A percentile compares a stretch with the other conserved stretches of the same genome.
These are phyloP conservation scores for Neodontobutis hainanensis DNA, from an alignment of 2,113 vertebrate genomes.

Conservation along the genomic window DNA sequence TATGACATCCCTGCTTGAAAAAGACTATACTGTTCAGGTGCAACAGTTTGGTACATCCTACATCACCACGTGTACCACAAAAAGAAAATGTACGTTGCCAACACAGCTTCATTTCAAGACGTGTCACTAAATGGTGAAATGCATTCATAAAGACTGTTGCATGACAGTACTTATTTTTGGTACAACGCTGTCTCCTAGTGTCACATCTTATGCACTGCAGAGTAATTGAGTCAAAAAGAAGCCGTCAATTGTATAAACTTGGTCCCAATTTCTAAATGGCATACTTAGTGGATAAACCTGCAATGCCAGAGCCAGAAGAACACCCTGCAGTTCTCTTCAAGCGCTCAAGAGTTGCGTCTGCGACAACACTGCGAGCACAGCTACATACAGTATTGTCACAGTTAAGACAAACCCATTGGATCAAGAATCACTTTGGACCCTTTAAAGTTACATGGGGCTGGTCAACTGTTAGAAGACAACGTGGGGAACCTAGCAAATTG, in stretches of 20 bases:
- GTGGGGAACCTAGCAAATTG: no score
- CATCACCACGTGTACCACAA: slow-evolving; percentile 8
- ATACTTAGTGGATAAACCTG: no score
- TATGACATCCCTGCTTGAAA: background rate
- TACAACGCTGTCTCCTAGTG: background rate
- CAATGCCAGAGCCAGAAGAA: no score
- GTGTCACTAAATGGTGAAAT: background rate
- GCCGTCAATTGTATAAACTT: background rate
- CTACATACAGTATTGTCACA: background rate
- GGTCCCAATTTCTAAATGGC: no score
- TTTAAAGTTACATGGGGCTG: no score
- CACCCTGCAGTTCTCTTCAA: background rate
- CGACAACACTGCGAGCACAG: background rate
- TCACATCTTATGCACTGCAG: background rate
- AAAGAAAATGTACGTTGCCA: background rate
- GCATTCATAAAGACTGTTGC: background rate
- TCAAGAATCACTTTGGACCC: background rate
- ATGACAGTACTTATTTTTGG: no score
- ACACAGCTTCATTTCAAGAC: background rate
- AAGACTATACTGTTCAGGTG: background rate
- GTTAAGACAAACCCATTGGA: background rate
- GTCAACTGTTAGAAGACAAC: no score
- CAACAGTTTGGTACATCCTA: background rate
- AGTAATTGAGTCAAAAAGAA: background rate
- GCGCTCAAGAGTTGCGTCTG: background rate